Percentiles rank a stretch among this genome's conserved stretches.
These are phyloP conservation scores for Nephrotoma appendiculata DNA, from an alignment of 2,888 invertebrate species.

Conservation along the genomic window DNA sequence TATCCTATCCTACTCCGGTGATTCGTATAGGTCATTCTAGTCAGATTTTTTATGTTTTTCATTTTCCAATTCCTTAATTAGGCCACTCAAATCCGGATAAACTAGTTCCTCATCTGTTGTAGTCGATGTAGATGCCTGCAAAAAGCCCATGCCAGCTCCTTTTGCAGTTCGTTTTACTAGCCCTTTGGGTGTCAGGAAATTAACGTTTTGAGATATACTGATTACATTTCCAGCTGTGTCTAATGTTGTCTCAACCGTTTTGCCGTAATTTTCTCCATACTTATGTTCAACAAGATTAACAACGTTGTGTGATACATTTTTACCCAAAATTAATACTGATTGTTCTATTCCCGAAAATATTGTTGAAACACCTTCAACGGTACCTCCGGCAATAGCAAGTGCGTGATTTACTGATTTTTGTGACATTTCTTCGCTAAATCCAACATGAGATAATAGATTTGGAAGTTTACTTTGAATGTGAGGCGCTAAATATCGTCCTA, in stretches of 20 bases:
- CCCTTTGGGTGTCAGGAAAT: slow-evolving; percentile 49
- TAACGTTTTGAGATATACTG: slow-evolving; percentile 46
- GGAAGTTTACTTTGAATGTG: slow-evolving; percentile 50
- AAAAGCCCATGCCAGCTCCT: slow-evolving; percentile 41
- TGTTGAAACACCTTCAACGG: slow-evolving; percentile 53
- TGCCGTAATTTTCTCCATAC: slow-evolving; percentile 52
- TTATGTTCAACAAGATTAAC: slow-evolving; percentile 58
- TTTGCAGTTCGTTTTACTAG: slow-evolving; percentile 47
- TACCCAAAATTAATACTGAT: slow-evolving; percentile 50
- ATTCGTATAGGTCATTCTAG: no score
- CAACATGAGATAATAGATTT: slow-evolving; percentile 38
- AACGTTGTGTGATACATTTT: slow-evolving; percentile 51
- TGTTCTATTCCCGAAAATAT: slow-evolving; percentile 55
- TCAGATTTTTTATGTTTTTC: neutral
- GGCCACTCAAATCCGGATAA: slow-evolving; percentile 23
- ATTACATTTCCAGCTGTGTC: slow-evolving; percentile 56
- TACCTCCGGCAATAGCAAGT: slow-evolving; percentile 53
- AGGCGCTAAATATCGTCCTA: slow-evolving; percentile 53
- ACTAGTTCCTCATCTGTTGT: slow-evolving; percentile 17
- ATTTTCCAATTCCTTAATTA: neutral
- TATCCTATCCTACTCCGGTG: no score
- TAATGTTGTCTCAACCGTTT: slow-evolving; percentile 48
- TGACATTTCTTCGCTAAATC: slow-evolving; percentile 38
- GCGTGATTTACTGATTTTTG: slow-evolving; percentile 38
- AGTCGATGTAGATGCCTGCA: slow-evolving; percentile 18